Base-by-base conservation (phyloP, 2,797 vertebrate species). In the Mus spretus region DNA sequence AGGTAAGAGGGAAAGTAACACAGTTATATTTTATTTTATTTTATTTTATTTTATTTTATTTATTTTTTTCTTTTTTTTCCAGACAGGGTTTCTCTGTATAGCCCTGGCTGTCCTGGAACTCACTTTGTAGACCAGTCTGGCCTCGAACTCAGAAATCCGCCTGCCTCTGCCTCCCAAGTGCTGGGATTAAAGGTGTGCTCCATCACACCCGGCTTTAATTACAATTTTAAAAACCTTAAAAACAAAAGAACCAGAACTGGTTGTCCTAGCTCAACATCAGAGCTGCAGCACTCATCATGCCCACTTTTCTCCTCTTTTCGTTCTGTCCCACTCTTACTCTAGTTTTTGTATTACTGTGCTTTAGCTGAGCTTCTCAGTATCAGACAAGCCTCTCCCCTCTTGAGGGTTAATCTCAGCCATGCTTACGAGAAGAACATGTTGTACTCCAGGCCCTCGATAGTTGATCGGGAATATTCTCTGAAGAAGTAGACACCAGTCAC, bases 401-500 rank as follows among this genome's bases (percentile, higher is more conserved):
- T 80, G 93, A 78, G 89, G 34, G n/a, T 0, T 82, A 67, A 10
- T 87, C 92, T 75, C 40, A 31, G 61, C 61, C 67, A 72, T 83
- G 91, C 97, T 85, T 97, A 98, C 98, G 78, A 90, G 97, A 98
- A 98, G 92, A 94, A 98, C 59, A 81, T 26, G 15, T 75, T 96
- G 91, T 98, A 98, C 2, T 81, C 19, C 78, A 98, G 97, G 88
- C 97, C 96, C 1, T 84, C 24, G 1, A 44, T 59, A 55, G 93
- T 53, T 17, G 98, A 98, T 59, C 94, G 97, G 44, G 96, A 98
- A 31, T 98, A 98, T 44, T 72, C 87, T 82, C 98, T 91, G 11
- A 98, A 98, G 97, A 98, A 96, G 97, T 97, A 96, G 95, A 98
- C 96, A 44, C 98, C 98, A 10, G 98, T 24, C 50, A 98, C 96